Base-by-base conservation (phyloP, 1,140 invertebrate species). In the Episyrphus balteatus region DNA sequence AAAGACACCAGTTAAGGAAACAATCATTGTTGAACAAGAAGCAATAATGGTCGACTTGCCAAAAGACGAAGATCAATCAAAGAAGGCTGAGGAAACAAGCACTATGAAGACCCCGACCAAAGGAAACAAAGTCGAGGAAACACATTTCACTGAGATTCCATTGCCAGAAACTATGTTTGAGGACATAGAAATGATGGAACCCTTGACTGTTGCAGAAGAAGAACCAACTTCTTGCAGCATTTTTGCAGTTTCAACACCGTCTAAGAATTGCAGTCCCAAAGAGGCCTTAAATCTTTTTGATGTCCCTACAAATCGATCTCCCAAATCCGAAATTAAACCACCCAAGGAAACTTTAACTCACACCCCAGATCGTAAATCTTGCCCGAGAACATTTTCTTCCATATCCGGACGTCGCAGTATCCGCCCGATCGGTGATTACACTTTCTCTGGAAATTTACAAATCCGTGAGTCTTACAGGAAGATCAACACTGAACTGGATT, bases 341-440 rank as follows among this genome's bases (percentile, higher is more conserved):
- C 53, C 55, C 31, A 37, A 51, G 3, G 56, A 54, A 46, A 11
- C 43, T 2, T 17, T 12, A n/a, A 53, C 52, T 11, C 51, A 36
- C 11, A 55, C 58, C 6, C 59, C 57, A 17, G 52, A 45, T 46
- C 17, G 52, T 50, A 39, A 53, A 1, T 33, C 19, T 44, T 36
- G 46, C 19, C 51, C 54, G 1, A 54, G 60, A 33, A 55, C 44
- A 11, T 62, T 57, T 34, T 50, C 55, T n/a, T 55, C 63, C 40
- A 66, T 66, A 7, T 62, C 44, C 17, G 63, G 63, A 2, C 43
- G 63, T 12, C 61, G 61, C 3, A 62, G 61, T 45, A 62, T 66
- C 33, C 56, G 63, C 12, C 53, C 56, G 10, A 7, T 52, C 2
- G 37, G 32, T 6, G 33, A 55, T 0, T 45, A 56, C 13, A 66